Evolutionary conservation across 2,888 invertebrate species (phyloP).

Genomic region (Diarsia rubi): DNA sequence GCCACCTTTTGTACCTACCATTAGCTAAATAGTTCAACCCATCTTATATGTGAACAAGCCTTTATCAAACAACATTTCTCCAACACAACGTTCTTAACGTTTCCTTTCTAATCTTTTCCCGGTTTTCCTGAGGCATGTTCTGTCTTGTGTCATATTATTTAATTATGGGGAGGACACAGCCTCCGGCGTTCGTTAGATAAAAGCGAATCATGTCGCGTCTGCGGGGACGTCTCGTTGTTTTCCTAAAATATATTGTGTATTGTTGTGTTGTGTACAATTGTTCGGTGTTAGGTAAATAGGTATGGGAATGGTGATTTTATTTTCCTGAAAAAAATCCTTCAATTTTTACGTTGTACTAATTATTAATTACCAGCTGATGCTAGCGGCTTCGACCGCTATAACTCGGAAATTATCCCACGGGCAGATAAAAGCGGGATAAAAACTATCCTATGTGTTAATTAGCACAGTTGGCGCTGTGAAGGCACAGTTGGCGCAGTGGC

Average conservation of each 20-base stretch:
- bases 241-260: slow-evolving; percentile 49
- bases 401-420: too few species aligned
- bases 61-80: not conserved
- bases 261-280: slow-evolving; percentile 18
- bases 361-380: too few species aligned
- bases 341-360: too few species aligned
- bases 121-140: slow-evolving; percentile 56
- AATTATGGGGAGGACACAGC: slow-evolving; percentile 70
- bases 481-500: too few species aligned
- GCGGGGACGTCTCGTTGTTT: slow-evolving; percentile 49
- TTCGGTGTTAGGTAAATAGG: slow-evolving; percentile 5
- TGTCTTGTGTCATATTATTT: slow-evolving; percentile 73
- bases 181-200: slow-evolving; percentile 74
- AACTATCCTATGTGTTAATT: too few species aligned
- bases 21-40: not conserved
- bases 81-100: slow-evolving; percentile 15
- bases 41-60: not conserved
- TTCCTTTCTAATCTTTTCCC: slow-evolving; percentile 52
- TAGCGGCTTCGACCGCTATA: too few species aligned
- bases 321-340: not conserved
- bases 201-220: slow-evolving; percentile 70
- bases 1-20: not conserved
- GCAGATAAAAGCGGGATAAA: too few species aligned
- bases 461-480: too few species aligned
- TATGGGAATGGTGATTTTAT: not conserved